Base-by-base conservation (phyloP, 2,888 invertebrate species). In the Parnassius orleans region DNA sequence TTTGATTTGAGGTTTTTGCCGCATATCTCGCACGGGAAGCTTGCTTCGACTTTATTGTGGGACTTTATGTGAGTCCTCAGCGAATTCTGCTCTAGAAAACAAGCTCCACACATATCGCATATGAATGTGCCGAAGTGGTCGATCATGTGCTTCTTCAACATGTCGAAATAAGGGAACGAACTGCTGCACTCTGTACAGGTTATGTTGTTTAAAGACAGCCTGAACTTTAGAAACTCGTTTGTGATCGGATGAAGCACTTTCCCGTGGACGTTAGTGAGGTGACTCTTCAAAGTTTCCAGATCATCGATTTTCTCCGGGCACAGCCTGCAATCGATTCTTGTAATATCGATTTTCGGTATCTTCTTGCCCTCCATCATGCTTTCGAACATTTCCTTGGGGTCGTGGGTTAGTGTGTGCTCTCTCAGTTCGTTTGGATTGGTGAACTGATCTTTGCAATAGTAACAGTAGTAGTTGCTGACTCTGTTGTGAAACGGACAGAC, bases 21-120 rank as follows among this genome's bases (percentile, higher is more conserved):
- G 64, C 93, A 93, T 0, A 87, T 77, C 3, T 89, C 86, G 62
- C 94, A 94, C 0, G 87, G 86, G 61, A 86, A 87, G 19, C 81
- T 89, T 12, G 87, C 87, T 3, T 84, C 92, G 2, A 91, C 87
- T 66, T 86, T 92, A 58, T 78, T 90, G 65, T 90, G 90, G 0
- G 80, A 78, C 19, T 83, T 84, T 3, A 84, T 82, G 66, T 93
- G 93, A 10, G 87, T 91, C 0, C 84, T 65, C 1, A 92, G 64
- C 0, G 92, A 91, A 0, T 86, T 80, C 1, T 84, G 81, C 61
- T 92, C 91, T 0, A 92, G 69, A 54, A 93, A 93, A 10, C 88
- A 85, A 0, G 90, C 90, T 0, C 90, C 87, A 52, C 90, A 90
- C 0, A 87, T 74, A 15, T 90, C 88, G 50, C 92, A 92, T 0